Percentiles rank a stretch among this genome's conserved stretches.
Evolutionary conservation across 37 sponge, comb jelly and placozoan species (phyloP).

Genomic region (Cliona cf. orientalis): DNA sequence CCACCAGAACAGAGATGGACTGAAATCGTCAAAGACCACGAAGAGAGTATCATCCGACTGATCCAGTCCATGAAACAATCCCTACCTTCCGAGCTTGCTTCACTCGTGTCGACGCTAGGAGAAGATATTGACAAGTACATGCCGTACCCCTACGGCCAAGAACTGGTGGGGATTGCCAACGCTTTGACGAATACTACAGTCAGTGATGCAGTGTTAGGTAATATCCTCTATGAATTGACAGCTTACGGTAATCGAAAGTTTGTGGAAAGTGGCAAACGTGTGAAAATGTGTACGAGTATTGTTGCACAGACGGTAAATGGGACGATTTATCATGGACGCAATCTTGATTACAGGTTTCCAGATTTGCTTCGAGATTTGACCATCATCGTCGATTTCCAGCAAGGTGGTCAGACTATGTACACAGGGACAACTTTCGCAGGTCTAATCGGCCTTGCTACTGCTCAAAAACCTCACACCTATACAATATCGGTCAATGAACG

Average conservation of each 20-base stretch:
- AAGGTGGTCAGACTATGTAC: constrained; percentile 62
- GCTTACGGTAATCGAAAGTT: constrained; percentile 22
- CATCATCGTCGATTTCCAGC: constrained; percentile 76
- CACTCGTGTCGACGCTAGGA: constrained; percentile 22
- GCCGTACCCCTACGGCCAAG: constrained; percentile 70
- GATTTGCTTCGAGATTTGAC: constrained; percentile 57
- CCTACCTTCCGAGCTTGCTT: constrained; percentile 37
- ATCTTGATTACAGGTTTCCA: constrained; percentile 79
- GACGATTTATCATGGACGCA: constrained; percentile 81
- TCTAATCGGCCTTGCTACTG: constrained; percentile 80
- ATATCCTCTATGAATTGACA: constrained; percentile 77
- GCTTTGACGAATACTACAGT: constrained; percentile 7
- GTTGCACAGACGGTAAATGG: constrained; percentile 76
- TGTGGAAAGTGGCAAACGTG: too few relatives aligned
- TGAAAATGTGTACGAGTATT: constrained; percentile 83
- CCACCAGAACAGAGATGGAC: constrained; percentile 57
- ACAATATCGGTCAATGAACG: constrained; percentile 83
- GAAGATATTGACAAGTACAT: constrained; percentile 57
- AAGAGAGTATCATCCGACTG: background rate
- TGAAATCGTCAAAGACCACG: constrained; percentile 39
- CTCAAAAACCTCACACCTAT: constrained; percentile 53
- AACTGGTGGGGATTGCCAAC: constrained; percentile 58
- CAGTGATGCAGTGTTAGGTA: constrained; percentile 24
- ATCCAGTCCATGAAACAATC: constrained; percentile 31
- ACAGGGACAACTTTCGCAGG: constrained; percentile 83